These are phyloP conservation scores for Jacana jacana DNA, from an alignment of 2,113 vertebrate genomes.

Conservation along the genomic window DNA sequence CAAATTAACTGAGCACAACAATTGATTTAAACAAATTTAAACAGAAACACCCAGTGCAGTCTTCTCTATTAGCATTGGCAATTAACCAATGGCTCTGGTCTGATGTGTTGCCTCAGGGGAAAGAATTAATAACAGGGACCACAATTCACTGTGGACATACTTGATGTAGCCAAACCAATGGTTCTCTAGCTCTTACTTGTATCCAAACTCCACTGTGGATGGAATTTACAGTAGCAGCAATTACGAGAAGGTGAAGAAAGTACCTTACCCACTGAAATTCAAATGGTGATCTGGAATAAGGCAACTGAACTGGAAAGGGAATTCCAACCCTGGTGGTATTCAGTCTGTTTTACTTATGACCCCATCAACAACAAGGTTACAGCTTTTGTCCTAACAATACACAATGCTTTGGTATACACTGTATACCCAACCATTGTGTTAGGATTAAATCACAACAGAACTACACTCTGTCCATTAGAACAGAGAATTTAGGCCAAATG, in stretches of 20 bases:
- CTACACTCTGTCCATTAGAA: not conserved
- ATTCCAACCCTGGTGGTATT: not conserved
- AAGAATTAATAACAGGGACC: not conserved
- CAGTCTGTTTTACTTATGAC: too few species aligned
- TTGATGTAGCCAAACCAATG: not conserved
- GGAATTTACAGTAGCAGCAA: not conserved
- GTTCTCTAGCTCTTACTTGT: not conserved
- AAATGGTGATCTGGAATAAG: not conserved
- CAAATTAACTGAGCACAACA: too few species aligned
- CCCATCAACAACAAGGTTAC: not conserved
- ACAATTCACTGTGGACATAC: not conserved
- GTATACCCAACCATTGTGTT: not conserved
- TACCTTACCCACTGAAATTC: not conserved
- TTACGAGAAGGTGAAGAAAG: not conserved
- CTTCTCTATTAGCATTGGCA: too few species aligned
- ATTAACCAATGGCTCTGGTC: too few species aligned
- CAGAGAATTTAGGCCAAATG: not conserved
- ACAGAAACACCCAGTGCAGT: too few species aligned
- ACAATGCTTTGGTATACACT: not conserved
- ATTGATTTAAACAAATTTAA: too few species aligned
- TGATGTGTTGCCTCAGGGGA: not conserved
- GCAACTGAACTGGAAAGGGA: not conserved
- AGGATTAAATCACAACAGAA: not conserved
- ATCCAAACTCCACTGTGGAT: not conserved
- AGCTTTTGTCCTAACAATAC: not conserved